Conservation (phyloP, 64 coral and sea anemone species). For the Platygyra sinensis region DNA sequence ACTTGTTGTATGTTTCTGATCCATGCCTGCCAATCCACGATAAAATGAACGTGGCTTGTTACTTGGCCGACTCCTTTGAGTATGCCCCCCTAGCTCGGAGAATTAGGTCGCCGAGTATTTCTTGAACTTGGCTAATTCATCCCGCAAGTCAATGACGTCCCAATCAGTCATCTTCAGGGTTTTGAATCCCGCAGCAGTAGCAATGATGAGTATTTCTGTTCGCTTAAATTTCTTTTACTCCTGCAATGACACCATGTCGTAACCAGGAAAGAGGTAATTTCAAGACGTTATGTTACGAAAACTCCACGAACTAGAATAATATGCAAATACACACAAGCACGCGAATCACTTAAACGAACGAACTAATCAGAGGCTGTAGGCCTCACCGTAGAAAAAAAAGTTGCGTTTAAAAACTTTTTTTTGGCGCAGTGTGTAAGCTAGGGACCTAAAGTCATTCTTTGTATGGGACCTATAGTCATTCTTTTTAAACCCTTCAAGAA, state of each 20-base stretch:
- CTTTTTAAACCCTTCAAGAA: too few species aligned
- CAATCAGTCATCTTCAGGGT: constrained; percentile 57
- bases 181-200: constrained; percentile 7
- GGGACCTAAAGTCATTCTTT: too few species aligned
- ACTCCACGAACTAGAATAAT: too few species aligned
- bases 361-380: too few species aligned
- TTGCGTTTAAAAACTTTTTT: too few species aligned
- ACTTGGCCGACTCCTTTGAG: constrained; percentile 38
- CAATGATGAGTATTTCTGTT: not conserved
- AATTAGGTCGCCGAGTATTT: constrained; percentile 62
- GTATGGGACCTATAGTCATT: too few species aligned
- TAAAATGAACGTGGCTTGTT: constrained; percentile 64
- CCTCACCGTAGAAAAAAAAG: too few species aligned
- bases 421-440: too few species aligned
- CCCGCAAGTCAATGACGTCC: constrained; percentile 12
- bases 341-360: too few species aligned
- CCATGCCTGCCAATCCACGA: constrained; percentile 65
- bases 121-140: constrained; percentile 60
- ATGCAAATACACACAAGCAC: too few species aligned
- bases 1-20: constrained; percentile 62
- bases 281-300: too few species aligned
- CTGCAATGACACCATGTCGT: constrained; percentile 1
- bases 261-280: too few species aligned
- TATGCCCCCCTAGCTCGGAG: constrained; percentile 52
- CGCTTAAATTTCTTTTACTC: not conserved